A percentile compares a stretch with the other conserved stretches of the same genome.
Evolutionary conservation across 1,140 invertebrate species (phyloP).

Genomic region (Cyphomyrmex costatus): DNA sequence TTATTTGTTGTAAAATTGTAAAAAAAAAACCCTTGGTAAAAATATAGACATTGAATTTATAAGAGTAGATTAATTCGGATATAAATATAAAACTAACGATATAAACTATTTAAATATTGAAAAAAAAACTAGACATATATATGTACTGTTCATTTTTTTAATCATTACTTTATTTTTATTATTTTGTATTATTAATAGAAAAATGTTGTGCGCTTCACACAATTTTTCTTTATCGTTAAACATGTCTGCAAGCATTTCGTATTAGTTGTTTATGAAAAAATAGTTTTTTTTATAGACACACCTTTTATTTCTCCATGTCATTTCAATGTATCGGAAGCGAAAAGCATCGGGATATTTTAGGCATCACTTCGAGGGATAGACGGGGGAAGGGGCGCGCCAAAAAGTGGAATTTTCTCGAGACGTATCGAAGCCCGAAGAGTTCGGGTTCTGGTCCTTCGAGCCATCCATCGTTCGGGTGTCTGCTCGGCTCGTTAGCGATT

Average conservation of each 20-base stretch:
- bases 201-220: neutral
- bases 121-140: neutral
- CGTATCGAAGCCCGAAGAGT: slow-evolving; percentile 58
- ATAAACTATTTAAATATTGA: neutral
- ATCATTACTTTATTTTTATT: neutral
- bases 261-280: too few relatives aligned
- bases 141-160: neutral
- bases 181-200: neutral
- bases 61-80: neutral
- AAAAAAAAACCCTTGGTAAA: neutral
- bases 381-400: slow-evolving; percentile 22
- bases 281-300: neutral
- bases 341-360: slow-evolving; percentile 33
- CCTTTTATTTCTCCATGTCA: neutral
- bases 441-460: slow-evolving; percentile 67
- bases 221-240: neutral
- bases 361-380: slow-evolving; percentile 1
- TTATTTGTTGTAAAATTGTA: neutral
- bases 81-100: neutral
- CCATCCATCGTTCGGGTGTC: slow-evolving; percentile 85
- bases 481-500: slow-evolving; percentile 84
- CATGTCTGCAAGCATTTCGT: neutral
- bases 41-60: neutral
- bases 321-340: slow-evolving; percentile 5
- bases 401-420: slow-evolving; percentile 72